Percentiles rank a stretch among this genome's conserved stretches.
These are phyloP conservation scores for Oriolus oriolus DNA, from an alignment of 2,113 vertebrate species.

Conservation along the genomic window DNA sequence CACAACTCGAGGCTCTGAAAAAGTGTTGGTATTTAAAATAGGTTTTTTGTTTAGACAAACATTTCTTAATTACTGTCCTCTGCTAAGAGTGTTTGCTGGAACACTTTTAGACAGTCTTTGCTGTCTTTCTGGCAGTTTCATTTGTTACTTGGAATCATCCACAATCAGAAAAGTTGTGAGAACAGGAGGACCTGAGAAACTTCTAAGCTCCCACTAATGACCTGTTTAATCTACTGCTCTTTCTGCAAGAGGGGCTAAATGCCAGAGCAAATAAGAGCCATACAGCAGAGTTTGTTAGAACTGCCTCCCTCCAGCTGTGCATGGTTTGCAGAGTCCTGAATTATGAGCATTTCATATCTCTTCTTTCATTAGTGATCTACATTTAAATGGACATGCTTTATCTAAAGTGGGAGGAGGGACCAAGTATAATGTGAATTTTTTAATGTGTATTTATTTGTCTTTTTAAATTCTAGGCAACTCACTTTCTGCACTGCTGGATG, in stretches of 20 bases:
- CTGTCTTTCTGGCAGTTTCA: background rate
- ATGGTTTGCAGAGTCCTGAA: background rate
- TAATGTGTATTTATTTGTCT: background rate
- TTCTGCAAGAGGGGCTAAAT: background rate
- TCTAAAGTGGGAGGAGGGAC: background rate
- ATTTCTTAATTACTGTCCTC: background rate
- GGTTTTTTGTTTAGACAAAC: background rate
- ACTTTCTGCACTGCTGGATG: slow-evolving; percentile 90
- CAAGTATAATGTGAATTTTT: background rate
- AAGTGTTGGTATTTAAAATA: background rate
- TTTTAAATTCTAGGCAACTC: slow-evolving; percentile 83
- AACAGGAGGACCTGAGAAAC: background rate
- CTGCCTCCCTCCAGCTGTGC: background rate
- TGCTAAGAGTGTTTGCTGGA: background rate
- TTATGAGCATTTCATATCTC: background rate
- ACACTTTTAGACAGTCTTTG: background rate
- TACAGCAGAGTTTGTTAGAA: background rate
- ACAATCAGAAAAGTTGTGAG: background rate
- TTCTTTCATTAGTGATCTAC: background rate
- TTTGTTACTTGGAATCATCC: background rate
- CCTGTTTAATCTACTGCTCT: background rate
- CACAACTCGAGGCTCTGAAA: background rate
- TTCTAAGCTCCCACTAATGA: background rate
- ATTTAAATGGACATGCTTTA: background rate
- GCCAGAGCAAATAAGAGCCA: background rate